Percentiles rank a stretch among this genome's conserved stretches.
Evolutionary conservation across 1,140 invertebrate genomes (phyloP).

Genomic region (Microplitis mediator): DNA sequence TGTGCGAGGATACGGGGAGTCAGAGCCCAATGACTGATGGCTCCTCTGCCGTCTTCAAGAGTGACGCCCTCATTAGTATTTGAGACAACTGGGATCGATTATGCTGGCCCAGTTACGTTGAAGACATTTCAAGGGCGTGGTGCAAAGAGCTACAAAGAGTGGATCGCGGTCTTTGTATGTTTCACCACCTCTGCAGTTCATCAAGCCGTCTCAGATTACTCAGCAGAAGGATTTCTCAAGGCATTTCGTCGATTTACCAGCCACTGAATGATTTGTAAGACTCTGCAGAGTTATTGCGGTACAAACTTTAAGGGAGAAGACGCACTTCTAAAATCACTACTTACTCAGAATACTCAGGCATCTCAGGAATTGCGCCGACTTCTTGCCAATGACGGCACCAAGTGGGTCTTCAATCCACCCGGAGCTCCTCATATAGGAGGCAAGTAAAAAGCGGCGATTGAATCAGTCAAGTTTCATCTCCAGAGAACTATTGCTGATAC

Average conservation of each 20-base stretch:
- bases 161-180: constrained; percentile 25
- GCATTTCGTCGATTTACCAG: background rate
- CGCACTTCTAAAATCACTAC: background rate
- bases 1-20: constrained; percentile 1
- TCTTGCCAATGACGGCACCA: background rate
- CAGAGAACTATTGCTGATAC: background rate
- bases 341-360: background rate
- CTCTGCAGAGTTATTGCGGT: background rate
- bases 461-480: background rate
- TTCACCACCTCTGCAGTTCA: constrained; percentile 38
- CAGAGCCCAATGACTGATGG: constrained; percentile 43
- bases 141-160: constrained; percentile 33
- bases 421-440: background rate
- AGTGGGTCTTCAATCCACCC: background rate
- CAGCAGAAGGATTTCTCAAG: background rate
- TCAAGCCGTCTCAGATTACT: constrained; percentile 20
- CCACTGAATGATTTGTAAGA: background rate
- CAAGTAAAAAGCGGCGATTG: background rate
- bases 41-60: constrained; percentile 33
- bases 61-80: constrained; percentile 30
- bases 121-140: constrained; percentile 33
- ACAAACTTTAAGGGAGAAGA: constrained; percentile 8
- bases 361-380: background rate
- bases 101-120: constrained; percentile 38
- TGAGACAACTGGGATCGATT: constrained; percentile 34